phyloP scores from a whole-genome alignment of 2,113 vertebrate species.

The Anguilla rostrata region DNA sequence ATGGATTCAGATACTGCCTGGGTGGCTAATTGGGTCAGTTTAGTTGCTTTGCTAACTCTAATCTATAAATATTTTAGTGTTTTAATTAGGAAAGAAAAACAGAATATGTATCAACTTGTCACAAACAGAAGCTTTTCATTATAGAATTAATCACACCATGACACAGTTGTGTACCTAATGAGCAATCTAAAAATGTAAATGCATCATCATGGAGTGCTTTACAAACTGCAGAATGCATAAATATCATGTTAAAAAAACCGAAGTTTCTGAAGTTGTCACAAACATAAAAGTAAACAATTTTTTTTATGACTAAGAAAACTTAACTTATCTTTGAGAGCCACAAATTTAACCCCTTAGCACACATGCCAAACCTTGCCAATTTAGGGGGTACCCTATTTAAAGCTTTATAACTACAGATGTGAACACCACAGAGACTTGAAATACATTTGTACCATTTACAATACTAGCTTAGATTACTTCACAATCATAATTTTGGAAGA shows the following conservation, averaged over 20 bases:
- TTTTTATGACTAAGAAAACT: not conserved
- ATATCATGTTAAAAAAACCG: conserved; percentile 1
- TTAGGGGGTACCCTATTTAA: too few species aligned
- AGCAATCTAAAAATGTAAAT: conserved; percentile 33
- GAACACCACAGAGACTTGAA: too few species aligned
- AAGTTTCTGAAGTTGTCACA: not conserved
- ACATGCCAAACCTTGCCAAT: too few species aligned
- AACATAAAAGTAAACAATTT: not conserved
- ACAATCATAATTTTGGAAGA: too few species aligned
- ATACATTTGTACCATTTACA: too few species aligned
- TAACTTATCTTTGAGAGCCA: not conserved
- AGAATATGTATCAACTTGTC: conserved; percentile 27
- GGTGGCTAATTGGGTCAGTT: conserved; percentile 17
- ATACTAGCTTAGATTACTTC: too few species aligned
- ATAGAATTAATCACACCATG: conserved; percentile 28
- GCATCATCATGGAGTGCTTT: conserved; percentile 13
- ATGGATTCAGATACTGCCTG: conserved; percentile 10
- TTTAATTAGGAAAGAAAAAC: conserved; percentile 32
- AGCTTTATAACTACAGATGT: too few species aligned
- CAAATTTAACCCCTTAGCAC: too few species aligned
- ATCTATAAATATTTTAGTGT: conserved; percentile 10
- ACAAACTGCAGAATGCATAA: conserved; percentile 13
- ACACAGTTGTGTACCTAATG: conserved; percentile 31
- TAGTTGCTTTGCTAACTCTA: conserved; percentile 6
- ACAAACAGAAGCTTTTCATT: conserved; percentile 24